Evolutionary conservation across 2,113 vertebrate species (phyloP).

Genomic region (Pungitius pungitius): DNA sequence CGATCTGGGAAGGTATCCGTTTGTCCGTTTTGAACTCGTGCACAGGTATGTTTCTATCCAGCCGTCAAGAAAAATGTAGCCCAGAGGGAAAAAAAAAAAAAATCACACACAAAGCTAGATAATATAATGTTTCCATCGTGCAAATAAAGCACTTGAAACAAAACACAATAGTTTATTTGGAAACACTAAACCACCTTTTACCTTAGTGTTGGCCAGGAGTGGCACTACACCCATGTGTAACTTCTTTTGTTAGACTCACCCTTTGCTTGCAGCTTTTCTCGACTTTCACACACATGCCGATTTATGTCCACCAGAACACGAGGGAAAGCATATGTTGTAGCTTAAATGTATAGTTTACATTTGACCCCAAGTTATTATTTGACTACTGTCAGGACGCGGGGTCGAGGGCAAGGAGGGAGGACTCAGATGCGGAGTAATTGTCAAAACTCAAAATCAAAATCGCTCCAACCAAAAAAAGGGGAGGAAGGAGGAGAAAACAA

Average conservation of each 20-base stretch:
- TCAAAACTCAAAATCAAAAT: no score
- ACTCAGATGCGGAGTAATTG: no score
- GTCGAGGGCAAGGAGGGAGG: no score
- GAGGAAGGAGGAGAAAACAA: no score
- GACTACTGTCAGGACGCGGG: no score
- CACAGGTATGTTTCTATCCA: slow-evolving; percentile 9
- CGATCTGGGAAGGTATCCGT: slow-evolving; percentile 20
- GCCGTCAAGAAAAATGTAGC: not conserved
- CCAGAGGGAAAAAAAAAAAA: not conserved
- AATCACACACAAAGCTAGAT: not conserved
- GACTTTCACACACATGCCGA: slow-evolving; percentile 21
- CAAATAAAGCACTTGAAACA: not conserved
- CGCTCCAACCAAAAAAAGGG: no score
- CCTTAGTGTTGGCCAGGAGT: slow-evolving; percentile 17
- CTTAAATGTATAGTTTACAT: no score
- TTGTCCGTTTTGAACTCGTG: not conserved
- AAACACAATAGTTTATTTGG: not conserved
- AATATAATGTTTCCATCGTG: not conserved
- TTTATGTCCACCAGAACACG: not conserved
- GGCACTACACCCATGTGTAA: slow-evolving; percentile 44
- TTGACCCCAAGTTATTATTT: no score
- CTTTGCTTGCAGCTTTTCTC: not conserved
- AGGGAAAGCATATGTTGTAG: slow-evolving; percentile 3
- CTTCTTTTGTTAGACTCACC: slow-evolving; percentile 30
- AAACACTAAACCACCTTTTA: not conserved